Percentiles rank a stretch among this genome's conserved stretches.
Evolutionary conservation across 2,888 invertebrate genomes (phyloP).

Genomic region (Eucera pruinosa): DNA sequence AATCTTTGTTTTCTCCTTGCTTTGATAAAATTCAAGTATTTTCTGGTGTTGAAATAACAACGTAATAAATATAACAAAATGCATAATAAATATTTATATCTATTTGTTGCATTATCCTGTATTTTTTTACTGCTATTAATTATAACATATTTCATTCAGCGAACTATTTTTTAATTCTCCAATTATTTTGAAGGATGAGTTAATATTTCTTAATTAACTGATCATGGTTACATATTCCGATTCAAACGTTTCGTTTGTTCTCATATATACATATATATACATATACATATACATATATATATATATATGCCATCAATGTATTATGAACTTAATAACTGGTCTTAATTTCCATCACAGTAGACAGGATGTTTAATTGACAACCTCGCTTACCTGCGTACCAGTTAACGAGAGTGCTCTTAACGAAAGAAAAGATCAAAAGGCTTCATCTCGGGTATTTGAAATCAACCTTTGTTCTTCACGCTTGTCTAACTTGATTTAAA

Average conservation of each 20-base stretch:
- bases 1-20: too few species aligned
- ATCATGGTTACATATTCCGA: not conserved
- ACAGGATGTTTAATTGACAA: conserved; percentile 35
- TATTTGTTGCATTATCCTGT: too few species aligned
- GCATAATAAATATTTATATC: too few species aligned
- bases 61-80: too few species aligned
- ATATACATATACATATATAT: too few species aligned
- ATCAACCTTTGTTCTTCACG: conserved; percentile 72
- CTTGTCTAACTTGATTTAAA: conserved; percentile 75
- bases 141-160: too few species aligned
- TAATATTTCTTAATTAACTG: not conserved
- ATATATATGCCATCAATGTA: not conserved
- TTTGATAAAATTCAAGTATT: too few species aligned
- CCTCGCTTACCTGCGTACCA: conserved; percentile 36
- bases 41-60: too few species aligned
- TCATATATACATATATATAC: not conserved
- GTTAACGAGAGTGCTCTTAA: conserved; percentile 51
- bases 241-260: not conserved
- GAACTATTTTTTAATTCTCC: too few species aligned
- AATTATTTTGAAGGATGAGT: conserved; percentile 1
- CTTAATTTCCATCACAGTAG: conserved; percentile 3
- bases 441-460: conserved; percentile 63
- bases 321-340: conserved; percentile 16
- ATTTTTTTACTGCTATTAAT: too few species aligned
- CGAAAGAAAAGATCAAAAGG: conserved; percentile 68